A percentile compares a stretch with the other conserved stretches of the same genome.
Conservation (phyloP, 1,140 invertebrate species). For the Aphelenchoides besseyi region DNA sequence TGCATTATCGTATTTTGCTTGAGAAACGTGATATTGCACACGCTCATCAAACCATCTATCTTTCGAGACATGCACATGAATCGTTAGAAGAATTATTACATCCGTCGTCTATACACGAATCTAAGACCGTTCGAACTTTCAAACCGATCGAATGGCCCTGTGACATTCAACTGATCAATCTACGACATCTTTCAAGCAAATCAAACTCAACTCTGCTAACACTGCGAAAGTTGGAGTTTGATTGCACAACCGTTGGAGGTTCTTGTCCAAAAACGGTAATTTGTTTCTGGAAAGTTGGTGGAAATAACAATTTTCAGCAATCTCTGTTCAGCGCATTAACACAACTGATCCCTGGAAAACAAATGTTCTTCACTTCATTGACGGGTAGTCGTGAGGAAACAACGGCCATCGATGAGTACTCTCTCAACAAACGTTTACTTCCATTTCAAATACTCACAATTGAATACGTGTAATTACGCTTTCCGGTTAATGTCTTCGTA, state of each 20-base stretch:
- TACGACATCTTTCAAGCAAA: conserved; percentile 8
- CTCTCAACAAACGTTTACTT: conserved; percentile 4
- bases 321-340: not conserved
- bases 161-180: conserved; percentile 25
- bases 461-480: conserved; percentile 6
- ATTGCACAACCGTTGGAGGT: not conserved
- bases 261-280: not conserved
- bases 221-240: conserved; percentile 12
- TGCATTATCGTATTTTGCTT: conserved; percentile 1
- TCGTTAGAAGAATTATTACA: conserved; percentile 26
- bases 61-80: conserved; percentile 15
- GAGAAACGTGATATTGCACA: not conserved
- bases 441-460: conserved; percentile 15
- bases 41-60: conserved; percentile 14
- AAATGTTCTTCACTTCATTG: conserved; percentile 9
- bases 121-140: not conserved
- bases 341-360: not conserved
- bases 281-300: not conserved
- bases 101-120: conserved; percentile 8
- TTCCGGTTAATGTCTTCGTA: not conserved
- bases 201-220: not conserved
- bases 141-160: conserved; percentile 21
- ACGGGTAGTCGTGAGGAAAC: conserved; percentile 2
- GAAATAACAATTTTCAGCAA: not conserved
- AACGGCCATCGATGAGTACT: not conserved